Evolutionary conservation across 2,797 vertebrate species (phyloP).

Genomic region (Lagothrix lagotricha): DNA sequence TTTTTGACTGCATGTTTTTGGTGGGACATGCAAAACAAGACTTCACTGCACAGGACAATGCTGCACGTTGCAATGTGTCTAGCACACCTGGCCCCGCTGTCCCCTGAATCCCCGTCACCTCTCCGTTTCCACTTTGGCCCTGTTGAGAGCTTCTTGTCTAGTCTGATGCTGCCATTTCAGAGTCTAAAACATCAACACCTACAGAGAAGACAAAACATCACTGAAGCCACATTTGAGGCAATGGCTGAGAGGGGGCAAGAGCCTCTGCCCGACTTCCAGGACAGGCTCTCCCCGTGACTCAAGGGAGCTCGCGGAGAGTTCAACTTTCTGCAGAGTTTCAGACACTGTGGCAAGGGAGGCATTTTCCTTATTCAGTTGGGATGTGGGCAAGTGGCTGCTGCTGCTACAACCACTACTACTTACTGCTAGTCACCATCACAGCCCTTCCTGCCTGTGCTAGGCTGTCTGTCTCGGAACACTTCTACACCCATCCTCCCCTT

Average conservation of each 20-base stretch:
- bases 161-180: not conserved
- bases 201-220: not conserved
- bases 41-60: accelerated
- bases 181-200: not conserved
- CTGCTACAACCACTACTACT: not conserved
- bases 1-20: too few relatives aligned
- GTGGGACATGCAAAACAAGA: not conserved
- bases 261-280: too few relatives aligned
- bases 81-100: not conserved
- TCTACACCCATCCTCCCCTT: not conserved
- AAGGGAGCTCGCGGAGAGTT: accelerated
- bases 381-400: not conserved
- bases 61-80: accelerated
- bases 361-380: not conserved
- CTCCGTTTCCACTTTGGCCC: not conserved
- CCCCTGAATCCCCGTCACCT: not conserved
- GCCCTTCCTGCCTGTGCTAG: accelerated
- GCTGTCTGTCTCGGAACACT: not conserved
- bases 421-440: not conserved
- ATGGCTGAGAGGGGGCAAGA: accelerated
- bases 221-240: not conserved
- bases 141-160: not conserved
- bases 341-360: not conserved
- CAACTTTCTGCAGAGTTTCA: not conserved
- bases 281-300: not conserved